These are phyloP conservation scores for Rhagoletis pomonella DNA, from an alignment of 1,140 invertebrate genomes.

Conservation along the genomic window DNA sequence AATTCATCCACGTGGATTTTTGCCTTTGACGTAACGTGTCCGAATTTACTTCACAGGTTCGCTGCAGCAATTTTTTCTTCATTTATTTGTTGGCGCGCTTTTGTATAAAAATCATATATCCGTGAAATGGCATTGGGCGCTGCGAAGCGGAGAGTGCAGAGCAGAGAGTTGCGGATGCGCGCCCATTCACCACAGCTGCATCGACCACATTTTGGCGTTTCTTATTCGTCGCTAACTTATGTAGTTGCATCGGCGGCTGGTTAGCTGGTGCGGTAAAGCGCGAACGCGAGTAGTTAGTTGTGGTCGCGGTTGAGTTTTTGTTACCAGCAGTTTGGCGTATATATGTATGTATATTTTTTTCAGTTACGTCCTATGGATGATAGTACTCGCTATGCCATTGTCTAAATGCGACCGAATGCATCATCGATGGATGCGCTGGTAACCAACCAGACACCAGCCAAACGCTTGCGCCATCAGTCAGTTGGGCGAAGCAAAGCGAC, in stretches of 20 bases:
- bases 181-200: not conserved
- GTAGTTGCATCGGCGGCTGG: not conserved
- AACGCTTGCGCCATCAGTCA: too few species aligned
- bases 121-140: not conserved
- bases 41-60: not conserved
- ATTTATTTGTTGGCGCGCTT: not conserved
- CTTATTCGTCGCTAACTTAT: not conserved
- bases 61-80: not conserved
- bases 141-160: not conserved
- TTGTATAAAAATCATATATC: not conserved
- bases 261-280: not conserved
- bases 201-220: not conserved
- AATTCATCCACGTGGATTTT: not conserved
- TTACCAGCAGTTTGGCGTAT: too few species aligned
- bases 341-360: too few species aligned
- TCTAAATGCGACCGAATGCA: too few species aligned
- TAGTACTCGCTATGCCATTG: too few species aligned
- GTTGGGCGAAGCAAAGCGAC: too few species aligned
- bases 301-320: not conserved
- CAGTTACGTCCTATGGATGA: too few species aligned
- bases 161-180: not conserved
- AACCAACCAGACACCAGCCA: too few species aligned
- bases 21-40: slow-evolving; percentile 2
- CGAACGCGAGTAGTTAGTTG: not conserved
- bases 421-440: too few species aligned